Conservation (phyloP, 92 coral and sea anemone genomes). For the Anthopleura xanthogrammica region DNA sequence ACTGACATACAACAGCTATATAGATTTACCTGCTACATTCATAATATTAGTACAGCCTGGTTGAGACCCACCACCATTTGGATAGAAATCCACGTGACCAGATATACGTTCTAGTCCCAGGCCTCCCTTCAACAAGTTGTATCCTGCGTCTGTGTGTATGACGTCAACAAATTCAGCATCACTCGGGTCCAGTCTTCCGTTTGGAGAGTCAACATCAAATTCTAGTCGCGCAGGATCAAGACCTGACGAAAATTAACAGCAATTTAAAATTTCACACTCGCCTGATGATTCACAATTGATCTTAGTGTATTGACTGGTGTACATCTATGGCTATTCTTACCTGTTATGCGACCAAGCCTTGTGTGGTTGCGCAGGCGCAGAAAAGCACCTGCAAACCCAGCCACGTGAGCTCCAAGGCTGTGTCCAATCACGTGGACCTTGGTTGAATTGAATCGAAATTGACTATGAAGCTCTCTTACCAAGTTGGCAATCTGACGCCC, state of each 20-base stretch:
- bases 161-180: slow-evolving; percentile 96
- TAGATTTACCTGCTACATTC: slow-evolving; percentile 37
- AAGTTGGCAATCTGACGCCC: slow-evolving; percentile 66
- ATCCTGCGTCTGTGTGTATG: slow-evolving; percentile 75
- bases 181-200: slow-evolving; percentile 81
- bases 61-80: slow-evolving; percentile 89
- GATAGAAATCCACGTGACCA: slow-evolving; percentile 96
- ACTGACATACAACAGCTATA: not conserved
- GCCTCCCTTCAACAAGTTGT: slow-evolving; percentile 25
- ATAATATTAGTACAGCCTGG: slow-evolving; percentile 74
- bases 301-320: no score
- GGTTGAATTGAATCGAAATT: slow-evolving; percentile 16
- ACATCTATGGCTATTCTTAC: not conserved
- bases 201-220: slow-evolving; percentile 59
- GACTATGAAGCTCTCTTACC: slow-evolving; percentile 39
- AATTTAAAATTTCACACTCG: no score
- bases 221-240: slow-evolving; percentile 93
- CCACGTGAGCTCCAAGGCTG: slow-evolving; percentile 86
- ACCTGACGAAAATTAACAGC: slow-evolving; percentile 38
- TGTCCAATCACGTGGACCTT: slow-evolving; percentile 76
- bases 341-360: slow-evolving; percentile 23
- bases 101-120: slow-evolving; percentile 76
- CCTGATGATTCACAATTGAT: not conserved
- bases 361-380: not conserved
- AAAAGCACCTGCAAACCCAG: slow-evolving; percentile 74